Base-by-base conservation (phyloP, 2,113 vertebrate genomes). In the Mohoua ochrocephala region DNA sequence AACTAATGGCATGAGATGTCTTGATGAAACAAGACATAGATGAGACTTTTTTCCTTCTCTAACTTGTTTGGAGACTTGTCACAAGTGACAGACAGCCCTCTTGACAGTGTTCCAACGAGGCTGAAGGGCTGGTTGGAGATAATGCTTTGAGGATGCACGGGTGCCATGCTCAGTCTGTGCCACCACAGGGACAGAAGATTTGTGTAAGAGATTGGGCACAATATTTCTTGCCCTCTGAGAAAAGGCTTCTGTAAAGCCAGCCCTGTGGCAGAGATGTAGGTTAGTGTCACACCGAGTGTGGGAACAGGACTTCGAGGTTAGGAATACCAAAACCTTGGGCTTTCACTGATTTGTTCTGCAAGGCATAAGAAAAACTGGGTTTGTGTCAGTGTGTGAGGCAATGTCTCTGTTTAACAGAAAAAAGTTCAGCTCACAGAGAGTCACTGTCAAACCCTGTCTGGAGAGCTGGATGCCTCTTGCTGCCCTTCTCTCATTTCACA, bases 81-180 rank as follows among this genome's bases (percentile, higher is more conserved):
- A 83, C 30, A 53, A 2, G 30, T 53, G 28, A 31, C 37, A 70
- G 67, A 50, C 37, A 78, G 16, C 20, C 39, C 13, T 81, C 19
- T 33, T 2, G 3, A 53, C 24, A 18, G 49, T 27, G 47, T 50
- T 81, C 53, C 41, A 71, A 1, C 8, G 31, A 68, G 45, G 24
- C 47, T 47, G 33, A 70, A 73, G 45, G 42, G 68, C 14, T 37
- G 70, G 41, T 45, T 60, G 42, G 24, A 83, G n/a, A 60, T 20
- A 56, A 47, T 15, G 21, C 27, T 60, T 44, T 7, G 18, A 86
- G 67, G 59, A 28, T 19, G 13, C 37, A 16, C 0, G 0, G 49
- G n/a, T 41, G 19, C 22, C 0, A 0, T 33, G 19, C 27, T 76
- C 5, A 2, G 35, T 26, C 61, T 63, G 52, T n/a, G 52, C 35